These are phyloP conservation scores for Cerceris rybyensis DNA, from an alignment of 2,888 invertebrate genomes.

Conservation along the genomic window DNA sequence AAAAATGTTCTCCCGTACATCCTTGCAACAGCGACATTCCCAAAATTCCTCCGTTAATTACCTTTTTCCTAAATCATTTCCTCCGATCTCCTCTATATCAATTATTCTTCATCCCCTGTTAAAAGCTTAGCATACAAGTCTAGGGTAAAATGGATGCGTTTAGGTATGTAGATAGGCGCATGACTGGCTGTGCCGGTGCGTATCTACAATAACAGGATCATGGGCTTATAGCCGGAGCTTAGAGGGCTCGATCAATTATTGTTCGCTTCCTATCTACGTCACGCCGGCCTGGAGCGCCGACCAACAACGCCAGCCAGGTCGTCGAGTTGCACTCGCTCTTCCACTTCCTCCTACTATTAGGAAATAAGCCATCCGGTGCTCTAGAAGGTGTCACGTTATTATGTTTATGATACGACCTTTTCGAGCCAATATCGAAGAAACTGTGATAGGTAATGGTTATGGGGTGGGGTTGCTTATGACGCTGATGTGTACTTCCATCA, in stretches of 20 bases:
- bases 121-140: slow-evolving; percentile 32
- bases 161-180: slow-evolving; percentile 47
- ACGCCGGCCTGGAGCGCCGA: slow-evolving; percentile 62
- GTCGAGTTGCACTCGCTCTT: slow-evolving; percentile 44
- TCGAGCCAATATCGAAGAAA: slow-evolving; percentile 35
- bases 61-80: background rate
- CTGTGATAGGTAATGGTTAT: slow-evolving; percentile 39
- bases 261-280: slow-evolving; percentile 75
- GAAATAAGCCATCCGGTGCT: slow-evolving; percentile 43
- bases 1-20: too few relatives aligned
- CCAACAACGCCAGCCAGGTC: slow-evolving; percentile 50
- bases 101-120: background rate
- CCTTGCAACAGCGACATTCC: too few relatives aligned
- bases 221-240: slow-evolving; percentile 76
- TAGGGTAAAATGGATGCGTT: slow-evolving; percentile 59
- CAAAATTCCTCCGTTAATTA: too few relatives aligned
- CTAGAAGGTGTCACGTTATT: slow-evolving; percentile 37
- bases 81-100: background rate
- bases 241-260: slow-evolving; percentile 78
- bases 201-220: slow-evolving; percentile 78
- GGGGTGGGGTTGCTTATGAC: slow-evolving; percentile 3
- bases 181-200: slow-evolving; percentile 55
- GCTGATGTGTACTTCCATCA: slow-evolving; percentile 24
- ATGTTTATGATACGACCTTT: slow-evolving; percentile 35
- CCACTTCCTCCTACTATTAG: slow-evolving; percentile 52